Percentiles rank a stretch among this genome's conserved stretches.
These are phyloP conservation scores for Turnix velox DNA, from an alignment of 2,113 vertebrate species.

Conservation along the genomic window DNA sequence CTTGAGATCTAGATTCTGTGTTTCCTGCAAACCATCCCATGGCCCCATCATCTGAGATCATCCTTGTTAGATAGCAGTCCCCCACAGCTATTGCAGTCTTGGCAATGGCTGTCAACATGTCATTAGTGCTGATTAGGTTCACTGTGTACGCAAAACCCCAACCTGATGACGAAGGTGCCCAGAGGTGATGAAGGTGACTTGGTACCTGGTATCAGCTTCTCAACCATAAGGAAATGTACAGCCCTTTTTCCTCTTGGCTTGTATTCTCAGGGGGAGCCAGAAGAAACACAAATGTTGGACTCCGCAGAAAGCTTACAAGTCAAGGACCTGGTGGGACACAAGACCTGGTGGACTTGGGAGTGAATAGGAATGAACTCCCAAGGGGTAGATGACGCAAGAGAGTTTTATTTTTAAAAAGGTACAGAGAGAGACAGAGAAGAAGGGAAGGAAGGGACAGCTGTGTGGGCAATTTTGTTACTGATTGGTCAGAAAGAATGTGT, in stretches of 20 bases:
- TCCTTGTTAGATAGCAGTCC: not conserved
- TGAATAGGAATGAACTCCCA: not conserved
- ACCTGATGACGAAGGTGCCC: not conserved
- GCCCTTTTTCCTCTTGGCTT: not conserved
- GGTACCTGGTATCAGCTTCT: not conserved
- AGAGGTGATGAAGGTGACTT: not conserved
- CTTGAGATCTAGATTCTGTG: not conserved
- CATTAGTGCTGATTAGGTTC: not conserved
- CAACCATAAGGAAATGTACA: not conserved
- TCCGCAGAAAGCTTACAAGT: not conserved
- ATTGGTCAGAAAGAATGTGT: slow-evolving; percentile 50
- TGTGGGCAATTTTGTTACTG: slow-evolving; percentile 50
- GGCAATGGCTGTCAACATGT: not conserved
- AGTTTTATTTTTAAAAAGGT: not conserved
- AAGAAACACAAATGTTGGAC: not conserved
- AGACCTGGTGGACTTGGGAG: not conserved
- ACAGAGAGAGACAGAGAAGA: not conserved
- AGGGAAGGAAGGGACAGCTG: slow-evolving; percentile 33
- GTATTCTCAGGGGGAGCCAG: not conserved
- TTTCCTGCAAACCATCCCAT: not conserved
- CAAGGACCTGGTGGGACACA: not conserved
- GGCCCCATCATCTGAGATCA: not conserved
- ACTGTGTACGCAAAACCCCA: not conserved
- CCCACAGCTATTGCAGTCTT: not conserved
- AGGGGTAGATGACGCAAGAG: slow-evolving; percentile 28